Percentiles rank a stretch among this genome's conserved stretches.
Conservation (phyloP, 2,888 invertebrate genomes). For the Chrysolina haemoptera region DNA sequence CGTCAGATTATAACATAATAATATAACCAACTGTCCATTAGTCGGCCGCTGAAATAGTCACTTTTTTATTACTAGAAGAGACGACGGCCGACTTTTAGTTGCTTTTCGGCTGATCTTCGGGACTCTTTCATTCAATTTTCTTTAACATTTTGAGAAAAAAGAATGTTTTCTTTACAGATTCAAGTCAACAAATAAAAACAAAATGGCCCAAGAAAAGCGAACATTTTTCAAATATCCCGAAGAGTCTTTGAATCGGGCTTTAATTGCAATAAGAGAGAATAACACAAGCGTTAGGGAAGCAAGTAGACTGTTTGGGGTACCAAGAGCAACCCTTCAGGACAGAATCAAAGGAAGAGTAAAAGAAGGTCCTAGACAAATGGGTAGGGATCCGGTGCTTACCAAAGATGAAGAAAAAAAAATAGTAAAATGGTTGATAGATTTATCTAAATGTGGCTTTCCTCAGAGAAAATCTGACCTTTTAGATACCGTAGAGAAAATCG, state of each 20-base stretch:
- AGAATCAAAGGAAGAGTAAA: conserved; percentile 10
- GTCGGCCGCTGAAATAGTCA: no score
- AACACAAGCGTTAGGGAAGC: background rate
- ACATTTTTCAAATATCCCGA: no score
- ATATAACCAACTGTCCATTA: no score
- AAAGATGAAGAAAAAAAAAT: conserved; percentile 53
- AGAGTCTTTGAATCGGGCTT: background rate
- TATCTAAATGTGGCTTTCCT: conserved; percentile 59
- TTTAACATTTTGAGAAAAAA: no score
- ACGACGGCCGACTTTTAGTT: no score
- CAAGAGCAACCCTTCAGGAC: background rate
- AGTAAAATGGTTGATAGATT: conserved; percentile 54
- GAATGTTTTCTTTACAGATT: no score
- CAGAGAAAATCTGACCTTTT: conserved; percentile 56
- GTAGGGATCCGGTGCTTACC: background rate
- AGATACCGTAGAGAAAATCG: conserved; percentile 54
- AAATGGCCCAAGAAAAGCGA: no score
- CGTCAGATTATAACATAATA: no score
- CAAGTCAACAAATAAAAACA: no score
- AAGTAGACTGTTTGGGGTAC: background rate
- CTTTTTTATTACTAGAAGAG: no score
- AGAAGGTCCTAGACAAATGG: conserved; percentile 8
- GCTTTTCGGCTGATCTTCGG: no score
- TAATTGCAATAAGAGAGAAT: background rate
- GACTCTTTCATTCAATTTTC: no score